Evolutionary conservation across 2,888 invertebrate genomes (phyloP).

Genomic region (Ochropleura leucogaster): DNA sequence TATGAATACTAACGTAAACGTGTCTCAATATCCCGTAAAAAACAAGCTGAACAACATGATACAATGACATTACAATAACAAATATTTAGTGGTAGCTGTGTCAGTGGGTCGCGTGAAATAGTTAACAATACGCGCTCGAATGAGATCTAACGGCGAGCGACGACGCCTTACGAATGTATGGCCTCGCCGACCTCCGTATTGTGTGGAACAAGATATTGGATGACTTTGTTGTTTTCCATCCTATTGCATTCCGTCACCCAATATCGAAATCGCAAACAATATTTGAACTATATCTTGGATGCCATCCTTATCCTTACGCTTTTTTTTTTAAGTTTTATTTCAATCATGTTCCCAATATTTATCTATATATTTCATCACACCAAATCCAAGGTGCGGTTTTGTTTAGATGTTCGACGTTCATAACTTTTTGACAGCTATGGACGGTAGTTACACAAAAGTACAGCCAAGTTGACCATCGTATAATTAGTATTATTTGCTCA

Average conservation of each 20-base stretch:
- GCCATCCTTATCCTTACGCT: constrained; percentile 34
- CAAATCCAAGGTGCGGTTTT: constrained; percentile 67
- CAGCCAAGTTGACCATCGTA: constrained; percentile 84
- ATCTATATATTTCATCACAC: constrained; percentile 21
- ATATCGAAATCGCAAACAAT: constrained; percentile 75
- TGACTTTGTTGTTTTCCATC: constrained; percentile 57
- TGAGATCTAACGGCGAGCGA: constrained; percentile 63
- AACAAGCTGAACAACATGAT: constrained; percentile 22
- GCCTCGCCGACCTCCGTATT: constrained; percentile 56
- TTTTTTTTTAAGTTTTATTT: constrained; percentile 25
- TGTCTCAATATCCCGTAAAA: constrained; percentile 17
- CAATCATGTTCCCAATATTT: constrained; percentile 9
- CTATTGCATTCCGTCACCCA: constrained; percentile 68
- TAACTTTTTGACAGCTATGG: constrained; percentile 50
- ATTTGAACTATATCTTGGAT: constrained; percentile 67
- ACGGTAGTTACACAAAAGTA: constrained; percentile 77
- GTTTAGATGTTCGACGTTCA: constrained; percentile 50
- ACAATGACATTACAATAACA: constrained; percentile 61
- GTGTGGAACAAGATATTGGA: constrained; percentile 68
- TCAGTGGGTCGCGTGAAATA: constrained; percentile 71
- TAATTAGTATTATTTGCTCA: constrained; percentile 77
- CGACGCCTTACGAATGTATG: constrained; percentile 49
- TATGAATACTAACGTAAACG: neutral
- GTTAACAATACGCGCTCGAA: constrained; percentile 66
- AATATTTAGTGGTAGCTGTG: constrained; percentile 70